phyloP scores from a whole-genome alignment of 1,140 invertebrate genomes.

The Lethrus apterus region DNA sequence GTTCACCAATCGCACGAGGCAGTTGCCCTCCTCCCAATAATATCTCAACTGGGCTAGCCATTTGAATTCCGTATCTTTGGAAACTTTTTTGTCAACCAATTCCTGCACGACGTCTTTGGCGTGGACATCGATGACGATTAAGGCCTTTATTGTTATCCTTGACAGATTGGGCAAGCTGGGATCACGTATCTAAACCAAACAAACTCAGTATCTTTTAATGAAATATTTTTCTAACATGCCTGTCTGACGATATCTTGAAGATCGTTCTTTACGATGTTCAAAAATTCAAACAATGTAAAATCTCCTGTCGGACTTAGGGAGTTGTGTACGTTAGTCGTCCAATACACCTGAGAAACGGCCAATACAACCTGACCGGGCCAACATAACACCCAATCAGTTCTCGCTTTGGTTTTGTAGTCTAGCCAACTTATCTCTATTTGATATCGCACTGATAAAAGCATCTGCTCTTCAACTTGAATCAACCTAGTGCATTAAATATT shows the following conservation, averaged over 20 bases:
- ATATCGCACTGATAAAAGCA: constrained; percentile 62
- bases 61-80: constrained; percentile 74
- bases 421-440: constrained; percentile 47
- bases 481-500: too few relatives aligned
- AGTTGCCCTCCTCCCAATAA: constrained; percentile 77
- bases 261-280: constrained; percentile 38
- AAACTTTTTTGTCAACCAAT: constrained; percentile 60
- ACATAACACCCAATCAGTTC: constrained; percentile 67
- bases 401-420: constrained; percentile 55
- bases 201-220: background rate
- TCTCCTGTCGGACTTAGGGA: constrained; percentile 52
- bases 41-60: constrained; percentile 89
- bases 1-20: constrained; percentile 80
- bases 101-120: constrained; percentile 80
- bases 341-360: constrained; percentile 81
- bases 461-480: constrained; percentile 74
- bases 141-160: constrained; percentile 73
- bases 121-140: constrained; percentile 89
- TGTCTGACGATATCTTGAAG: constrained; percentile 58
- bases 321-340: constrained; percentile 74
- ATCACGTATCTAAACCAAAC: constrained; percentile 19
- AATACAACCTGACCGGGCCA: constrained; percentile 89
- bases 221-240: constrained; percentile 32
- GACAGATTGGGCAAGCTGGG: constrained; percentile 50
- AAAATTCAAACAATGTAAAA: constrained; percentile 48